Conservation (phyloP, 2,888 invertebrate species). For the Carcina quercana region DNA sequence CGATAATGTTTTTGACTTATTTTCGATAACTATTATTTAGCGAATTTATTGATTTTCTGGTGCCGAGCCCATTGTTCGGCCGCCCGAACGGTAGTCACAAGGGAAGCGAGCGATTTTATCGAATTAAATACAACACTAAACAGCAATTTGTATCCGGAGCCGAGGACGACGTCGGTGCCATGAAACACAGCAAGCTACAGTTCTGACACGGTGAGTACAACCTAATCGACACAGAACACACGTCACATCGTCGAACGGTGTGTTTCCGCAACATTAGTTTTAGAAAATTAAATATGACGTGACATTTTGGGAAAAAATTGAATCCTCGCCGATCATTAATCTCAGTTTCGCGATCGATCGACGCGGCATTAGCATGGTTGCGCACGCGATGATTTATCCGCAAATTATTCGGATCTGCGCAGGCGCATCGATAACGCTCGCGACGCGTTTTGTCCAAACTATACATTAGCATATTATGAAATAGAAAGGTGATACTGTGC, state of each 20-base stretch:
- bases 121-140: too few species aligned
- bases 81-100: conserved; percentile 17
- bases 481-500: conserved; percentile 1
- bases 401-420: conserved; percentile 50
- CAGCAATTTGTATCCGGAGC: conserved; percentile 54
- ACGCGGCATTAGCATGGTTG: conserved; percentile 39
- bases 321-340: conserved; percentile 21
- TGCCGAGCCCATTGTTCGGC: conserved; percentile 32
- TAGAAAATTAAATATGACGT: conserved; percentile 6
- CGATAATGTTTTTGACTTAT: conserved; percentile 67
- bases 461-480: conserved; percentile 44
- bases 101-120: conserved; percentile 27
- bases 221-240: too few species aligned
- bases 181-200: too few species aligned
- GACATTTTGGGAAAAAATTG: neutral
- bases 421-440: conserved; percentile 44
- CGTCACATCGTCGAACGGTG: conserved; percentile 24
- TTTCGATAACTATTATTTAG: conserved; percentile 71
- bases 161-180: too few species aligned
- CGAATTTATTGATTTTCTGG: conserved; percentile 56
- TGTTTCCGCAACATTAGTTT: conserved; percentile 1
- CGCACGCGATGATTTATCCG: conserved; percentile 45
- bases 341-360: conserved; percentile 25
- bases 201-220: too few species aligned
- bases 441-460: conserved; percentile 43